Evolutionary conservation across 2,113 vertebrate species (phyloP).

Genomic region (Clinocottus analis): DNA sequence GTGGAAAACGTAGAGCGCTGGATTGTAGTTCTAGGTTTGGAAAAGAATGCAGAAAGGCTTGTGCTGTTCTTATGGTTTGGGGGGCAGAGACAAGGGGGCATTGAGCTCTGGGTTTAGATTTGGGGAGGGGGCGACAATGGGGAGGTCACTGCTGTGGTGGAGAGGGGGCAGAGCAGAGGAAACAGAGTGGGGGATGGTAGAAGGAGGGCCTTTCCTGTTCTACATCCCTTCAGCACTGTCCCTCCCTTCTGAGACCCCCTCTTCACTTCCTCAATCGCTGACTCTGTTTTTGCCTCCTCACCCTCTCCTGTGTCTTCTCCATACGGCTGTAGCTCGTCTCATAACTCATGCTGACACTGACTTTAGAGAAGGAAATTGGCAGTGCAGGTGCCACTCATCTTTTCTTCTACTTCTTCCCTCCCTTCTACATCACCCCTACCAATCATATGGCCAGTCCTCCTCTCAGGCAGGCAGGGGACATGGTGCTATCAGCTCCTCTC

Average conservation of each 20-base stretch:
- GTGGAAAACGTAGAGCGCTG: slow-evolving; percentile 32
- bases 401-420: slow-evolving; percentile 31
- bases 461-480: slow-evolving; percentile 64
- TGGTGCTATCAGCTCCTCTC: slow-evolving; percentile 64
- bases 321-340: slow-evolving; percentile 29
- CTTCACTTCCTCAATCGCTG: slow-evolving; percentile 47
- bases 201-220: slow-evolving; percentile 59
- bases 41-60: slow-evolving; percentile 65
- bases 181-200: slow-evolving; percentile 68
- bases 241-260: slow-evolving; percentile 47
- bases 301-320: slow-evolving; percentile 5
- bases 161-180: slow-evolving; percentile 44
- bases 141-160: slow-evolving; percentile 63
- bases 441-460: slow-evolving; percentile 37
- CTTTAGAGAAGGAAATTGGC: slow-evolving; percentile 49
- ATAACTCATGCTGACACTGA: slow-evolving; percentile 60
- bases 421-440: slow-evolving; percentile 20
- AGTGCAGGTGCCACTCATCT: slow-evolving; percentile 66
- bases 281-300: slow-evolving; percentile 24
- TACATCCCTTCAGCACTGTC: slow-evolving; percentile 57
- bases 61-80: slow-evolving; percentile 58
- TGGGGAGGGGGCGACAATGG: slow-evolving; percentile 51
- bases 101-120: slow-evolving; percentile 69
- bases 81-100: slow-evolving; percentile 58
- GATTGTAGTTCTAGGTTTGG: slow-evolving; percentile 40